Base-by-base conservation (phyloP, 2,113 vertebrate species). In the Anarrhichthys ocellatus region DNA sequence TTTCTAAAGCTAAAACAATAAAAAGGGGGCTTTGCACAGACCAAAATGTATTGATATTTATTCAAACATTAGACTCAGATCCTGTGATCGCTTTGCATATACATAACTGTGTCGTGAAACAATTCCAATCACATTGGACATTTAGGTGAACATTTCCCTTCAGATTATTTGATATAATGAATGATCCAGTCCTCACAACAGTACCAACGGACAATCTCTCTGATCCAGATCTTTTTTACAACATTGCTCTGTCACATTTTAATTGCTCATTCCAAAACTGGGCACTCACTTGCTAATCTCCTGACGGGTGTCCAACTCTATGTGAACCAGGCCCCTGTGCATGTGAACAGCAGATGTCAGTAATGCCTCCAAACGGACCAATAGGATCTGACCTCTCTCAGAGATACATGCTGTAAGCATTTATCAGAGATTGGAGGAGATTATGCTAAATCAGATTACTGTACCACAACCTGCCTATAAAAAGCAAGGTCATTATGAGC, bases 391-490 rank as follows among this genome's bases (percentile, higher is more conserved):
- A 81, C 71, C 75, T 78, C 83, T 79, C 83, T 78, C 62, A 61
- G 78, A 94, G 93, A 95, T 92, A 80, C 93, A 93, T 91, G 92
- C 83, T 83, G 94, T 95, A 95, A 95, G 95, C 95, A 94, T 94
- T 95, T 95, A 94, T 94, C 84, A 89, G 85, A 94, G 94, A 95
- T 95, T 94, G 92, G 73, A 93, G 83, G 92, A 95, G 95, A 95
- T 95, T 95, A 95, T 88, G 81, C 85, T 83, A 93, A 95, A 95
- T 94, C 94, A 93, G 95, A 95, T 96, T 96, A 96, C 81, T 81
- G 90, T 68, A 90, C 91, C 80, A 84, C 83, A 91, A 92, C 93
- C 93, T 90, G 82, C 90, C 91, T 93, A 95, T 95, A 94, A 94
- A 95, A 95, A 91, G 92, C 94, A 95, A 95, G 94, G 94, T 95